Conservation (phyloP, 2,113 vertebrate species). For the Smithornis capensis region DNA sequence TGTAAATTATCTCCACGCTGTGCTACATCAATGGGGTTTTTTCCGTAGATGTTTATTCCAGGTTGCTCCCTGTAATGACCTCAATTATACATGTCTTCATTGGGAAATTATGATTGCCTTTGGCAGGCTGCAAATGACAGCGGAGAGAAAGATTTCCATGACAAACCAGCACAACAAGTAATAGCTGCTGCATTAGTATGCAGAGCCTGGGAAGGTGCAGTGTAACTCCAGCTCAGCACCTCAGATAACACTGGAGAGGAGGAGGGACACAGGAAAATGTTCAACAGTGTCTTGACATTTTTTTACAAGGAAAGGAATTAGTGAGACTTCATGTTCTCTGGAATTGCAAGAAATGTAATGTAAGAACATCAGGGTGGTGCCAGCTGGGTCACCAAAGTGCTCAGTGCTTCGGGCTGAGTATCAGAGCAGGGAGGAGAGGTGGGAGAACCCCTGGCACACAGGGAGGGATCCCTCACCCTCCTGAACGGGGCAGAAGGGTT, state of each 20-base stretch:
- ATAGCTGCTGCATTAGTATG: slow-evolving; percentile 53
- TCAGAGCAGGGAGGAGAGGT: background rate
- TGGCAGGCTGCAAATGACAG: slow-evolving; percentile 59
- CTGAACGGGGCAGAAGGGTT: accelerated
- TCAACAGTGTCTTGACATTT: background rate
- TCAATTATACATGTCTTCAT: slow-evolving; percentile 71
- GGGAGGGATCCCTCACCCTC: background rate
- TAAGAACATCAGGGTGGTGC: background rate
- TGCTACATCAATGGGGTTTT: slow-evolving; percentile 53
- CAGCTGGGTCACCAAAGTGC: background rate
- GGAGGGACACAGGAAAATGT: background rate
- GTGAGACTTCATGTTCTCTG: background rate
- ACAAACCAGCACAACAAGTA: slow-evolving; percentile 58
- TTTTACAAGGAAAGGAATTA: background rate
- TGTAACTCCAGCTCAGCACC: background rate
- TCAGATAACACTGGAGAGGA: background rate
- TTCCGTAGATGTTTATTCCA: slow-evolving; percentile 46
- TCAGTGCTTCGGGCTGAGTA: background rate
- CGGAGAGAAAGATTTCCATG: slow-evolving; percentile 43
- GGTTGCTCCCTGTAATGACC: slow-evolving; percentile 65
- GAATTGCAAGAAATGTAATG: background rate
- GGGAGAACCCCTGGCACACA: accelerated
- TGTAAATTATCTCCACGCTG: slow-evolving; percentile 34
- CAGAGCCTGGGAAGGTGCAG: background rate
- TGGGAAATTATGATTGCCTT: slow-evolving; percentile 68